A percentile compares a stretch with the other conserved stretches of the same genome.
Evolutionary conservation across 2,888 invertebrate species (phyloP).

Genomic region (Archaeoteleia sp.): DNA sequence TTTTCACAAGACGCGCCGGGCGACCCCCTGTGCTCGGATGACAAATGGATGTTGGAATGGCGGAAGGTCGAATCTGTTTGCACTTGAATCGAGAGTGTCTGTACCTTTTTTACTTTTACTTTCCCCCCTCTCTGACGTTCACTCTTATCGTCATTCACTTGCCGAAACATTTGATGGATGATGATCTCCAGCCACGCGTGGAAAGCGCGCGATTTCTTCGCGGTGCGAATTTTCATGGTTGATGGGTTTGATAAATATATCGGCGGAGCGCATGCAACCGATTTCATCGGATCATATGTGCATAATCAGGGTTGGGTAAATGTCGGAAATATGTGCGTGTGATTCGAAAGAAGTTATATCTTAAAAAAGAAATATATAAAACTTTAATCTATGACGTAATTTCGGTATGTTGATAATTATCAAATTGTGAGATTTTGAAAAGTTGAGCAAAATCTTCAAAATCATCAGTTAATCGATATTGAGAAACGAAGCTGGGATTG

Average conservation of each 20-base stretch:
- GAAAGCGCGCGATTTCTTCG: slow-evolving; percentile 69
- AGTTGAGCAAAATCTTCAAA: too few relatives aligned
- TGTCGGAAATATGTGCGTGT: too few relatives aligned
- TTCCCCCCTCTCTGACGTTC: slow-evolving; percentile 20
- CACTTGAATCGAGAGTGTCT: slow-evolving; percentile 52
- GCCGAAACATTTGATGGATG: slow-evolving; percentile 68
- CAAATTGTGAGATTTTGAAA: too few relatives aligned
- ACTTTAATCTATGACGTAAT: too few relatives aligned
- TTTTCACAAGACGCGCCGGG: slow-evolving; percentile 57
- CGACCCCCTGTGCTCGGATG: slow-evolving; percentile 59
- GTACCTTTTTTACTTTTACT: slow-evolving; percentile 33
- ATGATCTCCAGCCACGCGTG: slow-evolving; percentile 69
- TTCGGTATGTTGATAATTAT: too few relatives aligned
- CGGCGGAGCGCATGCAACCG: slow-evolving; percentile 1
- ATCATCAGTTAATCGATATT: too few relatives aligned
- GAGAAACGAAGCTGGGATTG: too few relatives aligned
- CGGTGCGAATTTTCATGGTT: slow-evolving; percentile 62
- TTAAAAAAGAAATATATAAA: too few relatives aligned
- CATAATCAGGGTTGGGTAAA: neutral
- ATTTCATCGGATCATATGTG: slow-evolving; percentile 11
- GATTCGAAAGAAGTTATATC: too few relatives aligned
- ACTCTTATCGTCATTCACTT: slow-evolving; percentile 47
- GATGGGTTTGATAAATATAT: slow-evolving; percentile 20
- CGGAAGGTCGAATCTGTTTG: slow-evolving; percentile 50
- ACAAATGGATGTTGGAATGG: slow-evolving; percentile 68